Evolutionary conservation across 2,113 vertebrate genomes (phyloP).

Genomic region (Tamias sibiricus): DNA sequence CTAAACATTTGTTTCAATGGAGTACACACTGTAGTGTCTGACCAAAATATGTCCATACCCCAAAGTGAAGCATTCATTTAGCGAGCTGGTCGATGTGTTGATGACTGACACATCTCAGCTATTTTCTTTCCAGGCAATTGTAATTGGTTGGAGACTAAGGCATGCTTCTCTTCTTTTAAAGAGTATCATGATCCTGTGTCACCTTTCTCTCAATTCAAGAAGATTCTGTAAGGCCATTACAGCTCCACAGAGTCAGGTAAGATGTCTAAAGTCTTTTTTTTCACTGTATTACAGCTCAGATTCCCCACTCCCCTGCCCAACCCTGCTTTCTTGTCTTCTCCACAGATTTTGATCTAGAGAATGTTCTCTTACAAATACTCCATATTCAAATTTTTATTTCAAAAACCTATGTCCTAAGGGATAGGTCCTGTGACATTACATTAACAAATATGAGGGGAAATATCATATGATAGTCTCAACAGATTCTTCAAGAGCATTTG

Average conservation of each 20-base stretch:
- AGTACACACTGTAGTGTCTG: accelerated
- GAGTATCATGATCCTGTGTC: neutral
- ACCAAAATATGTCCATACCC: neutral
- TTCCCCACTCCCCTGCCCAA: neutral
- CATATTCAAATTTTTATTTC: slow-evolving; percentile 41
- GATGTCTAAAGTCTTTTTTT: neutral
- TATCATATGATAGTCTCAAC: slow-evolving; percentile 50
- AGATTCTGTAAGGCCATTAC: neutral
- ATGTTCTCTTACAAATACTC: slow-evolving; percentile 21
- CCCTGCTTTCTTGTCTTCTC: neutral
- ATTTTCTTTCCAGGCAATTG: neutral
- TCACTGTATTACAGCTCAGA: neutral
- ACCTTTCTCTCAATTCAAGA: neutral
- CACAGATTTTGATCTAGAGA: slow-evolving; percentile 26
- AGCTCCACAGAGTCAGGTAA: neutral
- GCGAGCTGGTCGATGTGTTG: accelerated
- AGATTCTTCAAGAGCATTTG: slow-evolving; percentile 40
- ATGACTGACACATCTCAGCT: neutral
- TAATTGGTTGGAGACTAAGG: neutral
- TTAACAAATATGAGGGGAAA: slow-evolving; percentile 67
- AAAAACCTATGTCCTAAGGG: slow-evolving; percentile 26
- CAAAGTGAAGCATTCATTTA: neutral
- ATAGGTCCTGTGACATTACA: slow-evolving; percentile 64
- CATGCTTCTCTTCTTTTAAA: neutral
- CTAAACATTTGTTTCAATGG: neutral